Evolutionary conservation across 1,140 invertebrate species (phyloP).

Genomic region (Philotrypesis tridentata): DNA sequence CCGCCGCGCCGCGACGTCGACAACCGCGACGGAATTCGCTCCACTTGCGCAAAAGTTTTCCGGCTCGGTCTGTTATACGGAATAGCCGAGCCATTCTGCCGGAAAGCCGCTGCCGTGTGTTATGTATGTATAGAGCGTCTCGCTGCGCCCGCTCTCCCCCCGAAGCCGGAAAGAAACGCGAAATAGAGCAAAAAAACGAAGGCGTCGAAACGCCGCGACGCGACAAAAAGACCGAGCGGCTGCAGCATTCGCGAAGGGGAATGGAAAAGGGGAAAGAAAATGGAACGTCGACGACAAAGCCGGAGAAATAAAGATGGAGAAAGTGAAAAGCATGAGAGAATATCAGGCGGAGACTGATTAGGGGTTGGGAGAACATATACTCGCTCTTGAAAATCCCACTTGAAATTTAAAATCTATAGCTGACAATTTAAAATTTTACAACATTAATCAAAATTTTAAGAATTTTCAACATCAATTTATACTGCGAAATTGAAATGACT

Average conservation of each 20-base stretch:
- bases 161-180: slow-evolving; percentile 29
- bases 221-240: neutral
- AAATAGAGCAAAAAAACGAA: slow-evolving; percentile 17
- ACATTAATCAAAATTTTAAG: too few species aligned
- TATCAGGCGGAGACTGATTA: neutral
- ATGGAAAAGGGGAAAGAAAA: slow-evolving; percentile 5
- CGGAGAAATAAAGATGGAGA: neutral
- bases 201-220: neutral
- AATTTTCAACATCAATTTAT: too few species aligned
- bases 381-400: too few species aligned
- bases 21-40: neutral
- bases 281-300: neutral
- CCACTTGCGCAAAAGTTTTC: slow-evolving; percentile 48
- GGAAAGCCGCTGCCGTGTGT: neutral
- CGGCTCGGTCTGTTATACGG: slow-evolving; percentile 1
- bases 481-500: too few species aligned
- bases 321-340: neutral
- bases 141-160: neutral
- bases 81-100: slow-evolving; percentile 9
- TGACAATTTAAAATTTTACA: too few species aligned
- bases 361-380: neutral
- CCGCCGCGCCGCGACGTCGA: too few species aligned
- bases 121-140: neutral
- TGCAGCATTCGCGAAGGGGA: neutral
- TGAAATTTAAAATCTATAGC: too few species aligned